Evolutionary conservation across 2,113 vertebrate genomes (phyloP).

Genomic region (Furnarius figulus): DNA sequence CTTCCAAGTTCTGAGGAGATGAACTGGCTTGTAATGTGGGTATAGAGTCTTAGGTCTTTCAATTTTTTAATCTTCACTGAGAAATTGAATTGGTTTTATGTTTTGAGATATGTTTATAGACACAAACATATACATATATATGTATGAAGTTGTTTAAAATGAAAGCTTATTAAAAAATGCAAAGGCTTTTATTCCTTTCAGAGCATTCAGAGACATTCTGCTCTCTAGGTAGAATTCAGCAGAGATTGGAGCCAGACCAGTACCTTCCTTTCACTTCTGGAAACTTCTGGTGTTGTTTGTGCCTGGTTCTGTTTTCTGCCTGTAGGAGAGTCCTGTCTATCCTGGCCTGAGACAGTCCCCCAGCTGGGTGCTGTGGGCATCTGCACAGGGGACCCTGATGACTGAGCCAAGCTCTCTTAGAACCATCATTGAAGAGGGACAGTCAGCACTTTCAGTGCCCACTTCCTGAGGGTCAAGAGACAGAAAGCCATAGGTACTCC

Average conservation of each 20-base stretch:
- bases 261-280: neutral
- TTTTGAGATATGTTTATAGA: neutral
- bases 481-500: neutral
- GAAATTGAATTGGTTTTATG: neutral
- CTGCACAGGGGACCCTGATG: neutral
- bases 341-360: neutral
- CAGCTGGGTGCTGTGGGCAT: neutral
- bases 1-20: conserved; percentile 6
- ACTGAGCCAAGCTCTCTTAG: neutral
- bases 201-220: neutral
- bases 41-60: neutral
- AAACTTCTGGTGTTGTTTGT: accelerated
- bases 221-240: neutral
- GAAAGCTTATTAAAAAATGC: neutral
- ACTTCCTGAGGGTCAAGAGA: neutral
- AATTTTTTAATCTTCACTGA: conserved; percentile 3
- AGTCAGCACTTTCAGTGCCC: neutral
- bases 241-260: neutral
- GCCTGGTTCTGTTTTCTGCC: neutral
- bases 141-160: neutral
- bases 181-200: neutral
- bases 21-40: conserved; percentile 4
- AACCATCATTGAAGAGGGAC: accelerated
- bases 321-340: accelerated
- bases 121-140: neutral